Evolutionary conservation across 2,113 vertebrate species (phyloP).

Genomic region (Acanthisitta chloris): DNA sequence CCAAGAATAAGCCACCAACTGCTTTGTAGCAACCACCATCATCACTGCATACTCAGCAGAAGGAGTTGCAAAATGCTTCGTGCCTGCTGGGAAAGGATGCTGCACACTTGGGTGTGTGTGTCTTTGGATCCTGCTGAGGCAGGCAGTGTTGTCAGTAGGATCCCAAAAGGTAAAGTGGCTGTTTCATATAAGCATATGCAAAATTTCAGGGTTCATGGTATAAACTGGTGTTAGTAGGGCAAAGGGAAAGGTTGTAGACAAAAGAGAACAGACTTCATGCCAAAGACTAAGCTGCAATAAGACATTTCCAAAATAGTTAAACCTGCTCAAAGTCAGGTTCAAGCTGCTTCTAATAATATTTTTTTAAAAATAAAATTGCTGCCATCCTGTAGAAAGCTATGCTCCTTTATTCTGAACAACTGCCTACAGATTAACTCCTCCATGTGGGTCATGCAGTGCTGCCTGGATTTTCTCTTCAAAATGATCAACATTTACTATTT

Average conservation of each 20-base stretch:
- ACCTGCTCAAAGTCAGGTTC: background rate
- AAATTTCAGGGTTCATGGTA: background rate
- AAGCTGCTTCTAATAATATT: background rate
- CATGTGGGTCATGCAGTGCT: background rate
- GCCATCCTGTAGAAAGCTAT: background rate
- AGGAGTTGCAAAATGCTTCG: background rate
- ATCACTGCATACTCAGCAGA: constrained; percentile 62
- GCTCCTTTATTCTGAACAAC: background rate
- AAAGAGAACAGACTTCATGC: background rate
- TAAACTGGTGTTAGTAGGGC: background rate
- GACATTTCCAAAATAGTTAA: background rate
- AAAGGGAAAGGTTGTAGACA: background rate
- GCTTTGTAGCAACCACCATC: constrained; percentile 73
- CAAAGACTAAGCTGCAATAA: background rate
- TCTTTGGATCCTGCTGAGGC: background rate
- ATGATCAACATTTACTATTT: background rate
- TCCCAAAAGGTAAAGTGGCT: background rate
- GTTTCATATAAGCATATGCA: background rate
- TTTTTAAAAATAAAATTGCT: background rate
- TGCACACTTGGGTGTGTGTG: background rate
- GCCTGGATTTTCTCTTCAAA: background rate
- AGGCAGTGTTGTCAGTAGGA: background rate
- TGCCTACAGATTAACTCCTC: constrained; percentile 7
- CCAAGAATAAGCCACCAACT: constrained; percentile 84
- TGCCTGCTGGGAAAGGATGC: constrained; percentile 4